These are phyloP conservation scores for Ctenoplectra terminalis DNA, from an alignment of 1,140 invertebrate genomes.

Conservation along the genomic window DNA sequence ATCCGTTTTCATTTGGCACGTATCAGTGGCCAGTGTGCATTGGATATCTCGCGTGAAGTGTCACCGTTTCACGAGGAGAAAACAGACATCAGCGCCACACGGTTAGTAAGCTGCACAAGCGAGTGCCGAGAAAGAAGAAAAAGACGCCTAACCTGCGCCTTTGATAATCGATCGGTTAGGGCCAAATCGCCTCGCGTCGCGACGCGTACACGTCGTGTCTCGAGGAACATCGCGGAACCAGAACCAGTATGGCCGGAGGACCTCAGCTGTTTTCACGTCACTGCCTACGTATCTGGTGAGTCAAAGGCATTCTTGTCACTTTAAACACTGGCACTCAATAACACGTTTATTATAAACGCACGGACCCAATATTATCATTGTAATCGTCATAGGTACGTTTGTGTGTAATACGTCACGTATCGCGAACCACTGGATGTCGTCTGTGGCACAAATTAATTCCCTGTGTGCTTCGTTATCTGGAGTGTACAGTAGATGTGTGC, in stretches of 20 bases:
- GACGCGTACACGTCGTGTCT: constrained; percentile 46
- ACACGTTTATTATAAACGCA: constrained; percentile 16
- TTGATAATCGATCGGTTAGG: constrained; percentile 59
- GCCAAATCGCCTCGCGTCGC: constrained; percentile 51
- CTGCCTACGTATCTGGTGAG: constrained; percentile 77
- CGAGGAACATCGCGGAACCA: constrained; percentile 64
- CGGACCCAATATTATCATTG: background rate
- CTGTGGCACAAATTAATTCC: constrained; percentile 23
- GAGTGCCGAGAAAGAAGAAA: constrained; percentile 41
- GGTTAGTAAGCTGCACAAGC: constrained; percentile 30
- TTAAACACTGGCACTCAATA: constrained; percentile 13
- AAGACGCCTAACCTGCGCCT: constrained; percentile 23
- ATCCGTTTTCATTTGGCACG: background rate
- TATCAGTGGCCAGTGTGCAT: background rate
- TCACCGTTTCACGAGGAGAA: background rate
- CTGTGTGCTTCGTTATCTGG: background rate
- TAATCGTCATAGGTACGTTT: background rate
- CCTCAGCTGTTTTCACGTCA: constrained; percentile 78
- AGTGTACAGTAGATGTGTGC: background rate
- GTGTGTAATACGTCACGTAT: background rate
- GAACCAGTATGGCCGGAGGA: constrained; percentile 77
- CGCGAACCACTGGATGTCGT: background rate
- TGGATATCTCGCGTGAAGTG: background rate
- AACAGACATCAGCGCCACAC: constrained; percentile 2
- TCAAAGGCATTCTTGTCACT: constrained; percentile 30